Base-by-base conservation (phyloP, 1,140 invertebrate genomes). In the Schlechtendalia chinensis region DNA sequence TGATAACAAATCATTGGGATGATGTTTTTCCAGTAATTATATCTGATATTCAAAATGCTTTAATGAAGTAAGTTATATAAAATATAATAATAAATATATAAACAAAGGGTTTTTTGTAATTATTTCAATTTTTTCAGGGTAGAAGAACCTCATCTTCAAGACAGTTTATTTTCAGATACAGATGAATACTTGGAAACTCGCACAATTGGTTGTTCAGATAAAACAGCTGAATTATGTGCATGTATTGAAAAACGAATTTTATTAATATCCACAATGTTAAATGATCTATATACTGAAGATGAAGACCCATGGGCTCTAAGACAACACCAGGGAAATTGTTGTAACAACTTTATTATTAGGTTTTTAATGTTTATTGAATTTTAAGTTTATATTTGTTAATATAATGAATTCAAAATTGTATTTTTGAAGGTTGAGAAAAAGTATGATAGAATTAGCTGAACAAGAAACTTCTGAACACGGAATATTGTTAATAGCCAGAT, bases 121-220 rank as follows among this genome's bases (percentile, higher is more conserved):
- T 50, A 17, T n/a, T 19, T 16, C n/a, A 11, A 24, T n/a, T 79
- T 12, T 61, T 47, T 61, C 4, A 79, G 75, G 10, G 22, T 32
- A 27, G 58, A 61, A 63, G 75, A 79, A 63, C 39, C 75, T 24
- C 5, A 39, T 6, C 14, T 79, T 16, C 54, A 59, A 79, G 75
- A 79, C 16, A 79, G 39, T 61, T 47, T 79, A 79, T 79, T 79
- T 22, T 79, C 39, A n/a, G 75, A 79, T 63, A 61, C 58, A 53
- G 58, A 79, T 63, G 22, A 63, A 27, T 79, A 11, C 47, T 61
- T 79, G 17, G 58, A 79, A 79, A 79, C 75, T 1, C 58, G 75
- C 24, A 61, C 75, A 5, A 79, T 63, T 32, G 75, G 75, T 47
- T 79, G 75, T 79, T 79, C 75, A 45, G 75, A 79, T 3, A 63